Evolutionary conservation across 2,888 invertebrate species (phyloP), one percentile per base, ranked within the genome.

Genomic region (Metalampra italica): DNA sequence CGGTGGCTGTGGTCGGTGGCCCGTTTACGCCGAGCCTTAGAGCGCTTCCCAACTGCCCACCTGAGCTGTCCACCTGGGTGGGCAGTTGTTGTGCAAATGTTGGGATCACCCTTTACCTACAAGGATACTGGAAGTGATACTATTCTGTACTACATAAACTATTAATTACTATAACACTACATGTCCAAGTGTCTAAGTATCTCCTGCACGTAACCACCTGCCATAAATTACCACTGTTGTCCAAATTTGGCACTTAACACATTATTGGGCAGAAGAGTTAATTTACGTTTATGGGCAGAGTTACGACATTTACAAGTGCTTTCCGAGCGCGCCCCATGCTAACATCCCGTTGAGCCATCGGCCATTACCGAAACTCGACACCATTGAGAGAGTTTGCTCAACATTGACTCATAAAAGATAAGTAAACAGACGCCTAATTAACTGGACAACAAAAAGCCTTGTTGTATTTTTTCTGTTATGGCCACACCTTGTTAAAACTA

Each of bases 361-460:
- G 45, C 49, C 50, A 49, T 54, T 52, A 48, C 11, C 9, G 39
- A 32, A 43, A 43, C 43, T n/a, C 22, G 44, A 45, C 34, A 40
- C 32, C 14, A 9, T 12, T 13, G 43, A 22, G 14, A 30, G 43
- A 13, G n/a, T 13, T 13, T 13, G 32, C 11, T 34, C 29, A 36
- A 45, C 43, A 41, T 34, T 50, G 46, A 52, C 49, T 52, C 51
- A 50, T 52, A 48, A 39, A 42, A 46, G n/a, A 59, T 53, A 54
- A 54, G 47, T 43, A 40, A 50, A 43, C 43, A 32, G 9, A 22
- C n/a, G 43, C 29, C 43, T 43, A 43, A 43, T 43, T 43, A 29
- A 30, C 30, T 30, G 13, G 29, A 7, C 43, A 22, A 40, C 14
- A 40, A 15, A 40, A 1, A 40, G 7, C 14, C 22, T 40, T 40